phyloP scores from a whole-genome alignment of 2,113 vertebrate species.

The Alectura lathami region DNA sequence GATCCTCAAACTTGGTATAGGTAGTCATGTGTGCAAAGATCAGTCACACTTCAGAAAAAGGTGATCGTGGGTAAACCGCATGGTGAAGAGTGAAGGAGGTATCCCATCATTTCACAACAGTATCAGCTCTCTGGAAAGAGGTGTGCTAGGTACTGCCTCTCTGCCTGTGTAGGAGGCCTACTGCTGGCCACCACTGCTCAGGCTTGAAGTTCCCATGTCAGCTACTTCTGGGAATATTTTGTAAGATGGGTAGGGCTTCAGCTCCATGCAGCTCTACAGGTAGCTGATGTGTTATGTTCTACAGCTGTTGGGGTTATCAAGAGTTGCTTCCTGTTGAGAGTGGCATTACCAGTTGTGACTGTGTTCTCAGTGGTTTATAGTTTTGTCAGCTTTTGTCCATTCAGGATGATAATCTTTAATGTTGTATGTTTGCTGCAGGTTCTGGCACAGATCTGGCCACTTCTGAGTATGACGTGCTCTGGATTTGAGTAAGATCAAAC shows the following conservation, averaged over 20 bases:
- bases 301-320: neutral
- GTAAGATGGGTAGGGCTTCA: neutral
- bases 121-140: neutral
- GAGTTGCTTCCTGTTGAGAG: neutral
- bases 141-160: neutral
- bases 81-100: neutral
- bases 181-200: neutral
- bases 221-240: neutral
- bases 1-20: neutral
- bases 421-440: neutral
- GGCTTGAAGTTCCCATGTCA: neutral
- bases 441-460: neutral
- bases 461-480: neutral
- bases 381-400: neutral
- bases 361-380: neutral
- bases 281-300: neutral
- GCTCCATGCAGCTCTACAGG: neutral
- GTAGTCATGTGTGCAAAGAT: neutral
- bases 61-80: neutral
- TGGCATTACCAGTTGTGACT: neutral
- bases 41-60: neutral
- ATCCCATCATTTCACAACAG: accelerated
- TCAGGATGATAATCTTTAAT: neutral
- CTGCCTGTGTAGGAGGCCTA: neutral
- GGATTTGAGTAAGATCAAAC: neutral